Percentiles rank a stretch among this genome's conserved stretches.
phyloP scores from a whole-genome alignment of 2,113 vertebrate genomes.

The Plectropomus leopardus region DNA sequence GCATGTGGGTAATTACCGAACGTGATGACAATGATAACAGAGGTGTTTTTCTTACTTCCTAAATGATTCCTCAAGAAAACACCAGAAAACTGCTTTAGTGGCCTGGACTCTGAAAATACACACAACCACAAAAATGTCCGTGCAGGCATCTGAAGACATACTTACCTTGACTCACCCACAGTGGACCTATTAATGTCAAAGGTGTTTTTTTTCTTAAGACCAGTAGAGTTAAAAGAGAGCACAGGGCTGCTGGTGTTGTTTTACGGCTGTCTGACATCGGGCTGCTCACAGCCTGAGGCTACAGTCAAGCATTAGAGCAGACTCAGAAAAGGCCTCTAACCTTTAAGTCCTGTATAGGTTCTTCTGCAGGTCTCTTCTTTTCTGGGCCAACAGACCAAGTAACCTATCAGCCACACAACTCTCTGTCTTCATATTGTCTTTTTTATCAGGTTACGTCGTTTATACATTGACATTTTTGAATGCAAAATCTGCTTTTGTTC shows the following conservation, averaged over 20 bases:
- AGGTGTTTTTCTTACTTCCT: slow-evolving; percentile 82
- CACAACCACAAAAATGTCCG: slow-evolving; percentile 41
- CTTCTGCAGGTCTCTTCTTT: slow-evolving; percentile 16
- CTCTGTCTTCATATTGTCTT: slow-evolving; percentile 23
- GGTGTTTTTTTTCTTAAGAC: slow-evolving; percentile 69
- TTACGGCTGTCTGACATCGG: slow-evolving; percentile 72
- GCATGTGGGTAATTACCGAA: slow-evolving; percentile 78
- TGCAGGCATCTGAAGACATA: slow-evolving; percentile 61
- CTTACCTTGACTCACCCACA: slow-evolving; percentile 67
- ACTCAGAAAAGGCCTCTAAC: slow-evolving; percentile 33
- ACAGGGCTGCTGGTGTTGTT: slow-evolving; percentile 67
- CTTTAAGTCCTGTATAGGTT: slow-evolving; percentile 5
- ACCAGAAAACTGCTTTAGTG: slow-evolving; percentile 51
- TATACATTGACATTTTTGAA: slow-evolving; percentile 50
- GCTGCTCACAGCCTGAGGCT: slow-evolving; percentile 47
- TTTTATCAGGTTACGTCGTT: slow-evolving; percentile 32
- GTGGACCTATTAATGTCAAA: slow-evolving; percentile 80
- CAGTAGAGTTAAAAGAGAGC: slow-evolving; percentile 64
- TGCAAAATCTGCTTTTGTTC: slow-evolving; percentile 65
- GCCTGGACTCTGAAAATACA: slow-evolving; percentile 47
- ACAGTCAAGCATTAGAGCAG: slow-evolving; percentile 33
- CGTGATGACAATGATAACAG: slow-evolving; percentile 83
- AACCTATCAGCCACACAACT: slow-evolving; percentile 28
- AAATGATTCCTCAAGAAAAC: slow-evolving; percentile 80
- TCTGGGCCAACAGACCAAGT: slow-evolving; percentile 11